phyloP scores from a whole-genome alignment of 64 coral and sea anemone genomes.

The Stichodactyla helianthus region DNA sequence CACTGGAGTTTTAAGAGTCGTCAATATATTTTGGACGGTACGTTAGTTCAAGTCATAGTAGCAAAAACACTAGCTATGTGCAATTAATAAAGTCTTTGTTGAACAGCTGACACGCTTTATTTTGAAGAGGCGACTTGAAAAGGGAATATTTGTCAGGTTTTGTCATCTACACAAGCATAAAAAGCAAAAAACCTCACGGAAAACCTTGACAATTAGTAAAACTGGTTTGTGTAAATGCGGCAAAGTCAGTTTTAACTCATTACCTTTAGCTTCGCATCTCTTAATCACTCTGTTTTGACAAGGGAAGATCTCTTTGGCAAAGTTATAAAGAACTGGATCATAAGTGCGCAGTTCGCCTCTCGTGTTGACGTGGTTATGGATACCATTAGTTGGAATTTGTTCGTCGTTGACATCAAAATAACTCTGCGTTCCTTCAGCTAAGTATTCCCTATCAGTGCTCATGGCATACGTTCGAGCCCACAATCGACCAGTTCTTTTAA shows the following conservation, averaged over 20 bases:
- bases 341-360: slow-evolving; percentile 56
- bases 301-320: slow-evolving; percentile 79
- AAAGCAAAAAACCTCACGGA: no score
- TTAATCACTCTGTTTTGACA: slow-evolving; percentile 74
- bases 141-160: no score
- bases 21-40: no score
- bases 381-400: slow-evolving; percentile 51
- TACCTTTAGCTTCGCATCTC: slow-evolving; percentile 74
- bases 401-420: slow-evolving; percentile 86
- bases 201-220: no score
- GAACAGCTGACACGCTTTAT: no score
- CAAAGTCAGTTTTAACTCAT: not conserved
- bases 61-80: no score
- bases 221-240: no score
- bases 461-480: slow-evolving; percentile 89
- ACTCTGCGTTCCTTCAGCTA: slow-evolving; percentile 90
- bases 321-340: slow-evolving; percentile 74
- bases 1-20: no score
- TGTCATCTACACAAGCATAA: no score
- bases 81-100: no score
- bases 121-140: no score
- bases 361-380: slow-evolving; percentile 93
- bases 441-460: slow-evolving; percentile 81
- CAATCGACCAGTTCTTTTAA: slow-evolving; percentile 18
- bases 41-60: no score